Percentiles rank a stretch among this genome's conserved stretches.
phyloP scores from a whole-genome alignment of 2,888 invertebrate genomes.

The Stramonita haemastoma region DNA sequence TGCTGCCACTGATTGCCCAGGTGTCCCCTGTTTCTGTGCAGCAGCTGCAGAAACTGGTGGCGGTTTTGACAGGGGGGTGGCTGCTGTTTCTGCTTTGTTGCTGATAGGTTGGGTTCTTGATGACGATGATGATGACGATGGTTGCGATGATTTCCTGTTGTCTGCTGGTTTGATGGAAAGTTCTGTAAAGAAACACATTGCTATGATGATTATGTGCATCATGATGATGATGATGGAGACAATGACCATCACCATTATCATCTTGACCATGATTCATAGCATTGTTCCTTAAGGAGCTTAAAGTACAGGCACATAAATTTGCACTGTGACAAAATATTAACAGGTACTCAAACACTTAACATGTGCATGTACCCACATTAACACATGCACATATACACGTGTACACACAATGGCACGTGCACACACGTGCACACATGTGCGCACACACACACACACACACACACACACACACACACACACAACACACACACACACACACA shows the following conservation, averaged over 20 bases:
- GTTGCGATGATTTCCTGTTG: neutral
- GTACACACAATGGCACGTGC: neutral
- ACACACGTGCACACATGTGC: neutral
- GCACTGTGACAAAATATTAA: neutral
- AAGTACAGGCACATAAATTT: no score
- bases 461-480: neutral
- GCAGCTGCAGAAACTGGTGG: neutral
- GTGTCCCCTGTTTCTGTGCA: neutral
- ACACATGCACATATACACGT: neutral
- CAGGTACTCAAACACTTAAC: neutral
- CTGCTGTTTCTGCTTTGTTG: neutral
- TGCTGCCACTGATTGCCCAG: neutral
- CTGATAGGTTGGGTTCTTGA: neutral
- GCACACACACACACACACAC: neutral
- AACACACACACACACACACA: no score
- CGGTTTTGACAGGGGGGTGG: neutral
- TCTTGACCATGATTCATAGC: no score
- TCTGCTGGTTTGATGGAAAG: neutral
- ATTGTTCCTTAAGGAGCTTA: no score
- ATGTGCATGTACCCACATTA: neutral
- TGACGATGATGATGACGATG: conserved; percentile 2
- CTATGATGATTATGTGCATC: neutral
- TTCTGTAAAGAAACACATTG: neutral
- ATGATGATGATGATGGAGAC: no score
- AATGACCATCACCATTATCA: no score